Evolutionary conservation across 2,888 invertebrate species (phyloP), one percentile per base, ranked within the genome.

Genomic region (Halocaridina rubra): DNA sequence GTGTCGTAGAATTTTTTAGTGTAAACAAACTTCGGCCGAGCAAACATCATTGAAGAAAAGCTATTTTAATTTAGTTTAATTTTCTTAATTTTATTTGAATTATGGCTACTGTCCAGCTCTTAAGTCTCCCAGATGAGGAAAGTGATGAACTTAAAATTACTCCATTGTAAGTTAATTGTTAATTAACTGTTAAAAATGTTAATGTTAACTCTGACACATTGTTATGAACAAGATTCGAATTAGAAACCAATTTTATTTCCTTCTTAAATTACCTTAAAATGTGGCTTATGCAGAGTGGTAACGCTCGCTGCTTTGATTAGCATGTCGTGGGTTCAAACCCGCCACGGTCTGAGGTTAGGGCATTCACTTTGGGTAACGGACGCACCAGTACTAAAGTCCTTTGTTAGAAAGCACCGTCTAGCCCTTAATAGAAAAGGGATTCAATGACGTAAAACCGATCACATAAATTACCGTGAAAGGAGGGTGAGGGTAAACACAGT

Each of bases 111-210:
- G 79, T 84, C 1, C 79, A 80, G 7, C 79, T 74, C 4, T 57
- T 80, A 2, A 80, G 67, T 24, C 59, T 85, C 7, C 78, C 85
- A 1, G 88, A 86, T 13, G 88, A 88, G 57, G 86, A 88, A 46
- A 88, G 88, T 27, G 88, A 86, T 69, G 88, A 88, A 64, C 79
- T 88, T 0, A 85, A 81, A 33, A 88, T 88, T n/a, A 88, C 88
- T 10, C 88, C 88, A 2, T 16, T 88, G 88, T 88, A 78, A 88
- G 81, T 75, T 2, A 22, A 7, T 19, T 29, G 67, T 24, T 24
- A 4, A 4, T 19, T 19, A 16, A 67, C 5, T 5, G n/a, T 4
- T 24, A 5, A n/a, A n/a, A n/a, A n/a, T n/a, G n/a, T n/a, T n/a
- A n/a, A n/a, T n/a, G n/a, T n/a, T n/a, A n/a, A n/a, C n/a, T n/a